Base-by-base conservation (phyloP, 2,888 invertebrate species). In the Thymelicus sylvestris region DNA sequence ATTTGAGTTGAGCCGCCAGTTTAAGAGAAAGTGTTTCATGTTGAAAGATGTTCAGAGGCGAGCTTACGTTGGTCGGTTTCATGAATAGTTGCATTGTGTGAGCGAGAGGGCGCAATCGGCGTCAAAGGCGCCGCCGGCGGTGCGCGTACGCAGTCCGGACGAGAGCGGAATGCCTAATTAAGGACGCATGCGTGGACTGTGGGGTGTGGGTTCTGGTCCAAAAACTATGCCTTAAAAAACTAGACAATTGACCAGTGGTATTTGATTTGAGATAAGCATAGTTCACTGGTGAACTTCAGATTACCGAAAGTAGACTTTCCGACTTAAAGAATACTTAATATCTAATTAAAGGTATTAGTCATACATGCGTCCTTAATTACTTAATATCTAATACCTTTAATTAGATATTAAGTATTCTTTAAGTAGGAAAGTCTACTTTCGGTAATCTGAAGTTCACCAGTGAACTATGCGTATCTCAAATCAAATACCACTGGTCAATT, bases 151-250 rank as follows among this genome's bases (percentile, higher is more conserved):
- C 87, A 84, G 84, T 85, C 89, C 92, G 89, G 91, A 91, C 91
- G 92, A 88, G 85, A 81, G 80, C 83, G 88, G 93, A 93, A 93
- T 93, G 90, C 91, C 91, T 93, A 93, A 93, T 93, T 93, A 92
- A 92, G 90, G 87, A 91, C 92, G 92, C 90, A 93, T 92, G 93
- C 91, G 89, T 89, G 90, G 90, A 90, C 88, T 84, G 79, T 76
- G 78, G 80, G 78, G 79, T 80, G 78, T 72, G 77, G 77, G 57
- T 76, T 72, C 67, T 78, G 82, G 82, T 77, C 50, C 75, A 78
- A 80, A 38, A 8, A 48, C 24, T 31, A 52, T 31, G 50, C 12
- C 6, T 64, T 50, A 50, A 55, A 55, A 55, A 19, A 24, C 8
- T 24, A 24, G 55, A 19, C 0, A 19, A 19, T 19, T 19, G 19